A percentile compares a stretch with the other conserved stretches of the same genome.
phyloP scores from a whole-genome alignment of 2,797 vertebrate genomes.

The Micrastur ruficollis region DNA sequence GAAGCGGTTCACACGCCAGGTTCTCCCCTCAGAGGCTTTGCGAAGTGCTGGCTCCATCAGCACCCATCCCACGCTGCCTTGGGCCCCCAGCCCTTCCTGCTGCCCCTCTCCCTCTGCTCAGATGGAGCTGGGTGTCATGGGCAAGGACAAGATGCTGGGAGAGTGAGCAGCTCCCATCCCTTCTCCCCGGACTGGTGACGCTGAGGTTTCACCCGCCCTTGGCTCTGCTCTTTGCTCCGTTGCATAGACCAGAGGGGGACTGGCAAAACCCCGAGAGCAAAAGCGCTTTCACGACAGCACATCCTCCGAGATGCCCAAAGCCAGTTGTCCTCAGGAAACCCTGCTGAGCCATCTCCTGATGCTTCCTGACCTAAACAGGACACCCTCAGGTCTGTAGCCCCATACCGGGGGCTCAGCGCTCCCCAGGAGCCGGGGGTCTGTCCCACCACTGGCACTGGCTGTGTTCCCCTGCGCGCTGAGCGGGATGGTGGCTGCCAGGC shows the following conservation, averaged over 20 bases:
- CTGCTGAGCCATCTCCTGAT: not conserved
- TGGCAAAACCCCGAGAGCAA: not conserved
- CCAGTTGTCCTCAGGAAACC: not conserved
- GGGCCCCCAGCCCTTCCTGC: not conserved
- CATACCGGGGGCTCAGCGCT: not conserved
- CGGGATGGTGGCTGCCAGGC: not conserved
- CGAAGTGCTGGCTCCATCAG: fast-evolving
- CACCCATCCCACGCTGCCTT: not conserved
- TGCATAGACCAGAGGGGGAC: not conserved
- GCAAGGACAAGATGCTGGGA: not conserved
- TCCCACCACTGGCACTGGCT: not conserved
- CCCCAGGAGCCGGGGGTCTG: not conserved
- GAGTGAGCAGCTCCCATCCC: fast-evolving
- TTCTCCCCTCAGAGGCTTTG: not conserved
- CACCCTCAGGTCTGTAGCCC: not conserved
- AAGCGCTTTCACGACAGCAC: not conserved
- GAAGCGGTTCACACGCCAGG: not conserved
- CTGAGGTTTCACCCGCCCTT: not conserved
- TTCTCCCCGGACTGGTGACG: not conserved
- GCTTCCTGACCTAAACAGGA: not conserved
- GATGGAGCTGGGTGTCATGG: not conserved
- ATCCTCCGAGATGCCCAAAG: not conserved
- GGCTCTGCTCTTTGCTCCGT: not conserved
- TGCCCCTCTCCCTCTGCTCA: not conserved
- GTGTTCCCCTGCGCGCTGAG: not conserved